Evolutionary conservation across 2,797 vertebrate species (phyloP).

Genomic region (Nyctibius grandis): DNA sequence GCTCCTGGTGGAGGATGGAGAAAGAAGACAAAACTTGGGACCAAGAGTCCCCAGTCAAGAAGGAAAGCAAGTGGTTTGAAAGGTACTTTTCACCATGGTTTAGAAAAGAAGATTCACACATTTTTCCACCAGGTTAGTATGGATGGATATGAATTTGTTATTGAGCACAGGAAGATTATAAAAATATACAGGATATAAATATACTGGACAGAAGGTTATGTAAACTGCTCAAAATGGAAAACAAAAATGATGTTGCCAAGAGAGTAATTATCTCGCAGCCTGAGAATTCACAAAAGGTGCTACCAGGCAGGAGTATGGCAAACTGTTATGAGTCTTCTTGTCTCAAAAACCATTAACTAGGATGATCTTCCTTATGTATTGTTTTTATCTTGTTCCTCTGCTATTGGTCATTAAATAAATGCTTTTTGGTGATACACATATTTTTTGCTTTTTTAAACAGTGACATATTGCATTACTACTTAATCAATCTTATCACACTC

Average conservation of each 20-base stretch:
- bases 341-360: background rate
- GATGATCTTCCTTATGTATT: background rate
- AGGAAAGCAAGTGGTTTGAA: background rate
- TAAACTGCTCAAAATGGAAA: background rate
- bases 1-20: background rate
- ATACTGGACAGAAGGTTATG: background rate
- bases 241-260: background rate
- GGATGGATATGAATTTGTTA: background rate
- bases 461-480: background rate
- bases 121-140: background rate
- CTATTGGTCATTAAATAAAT: background rate
- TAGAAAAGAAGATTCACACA: background rate
- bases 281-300: background rate
- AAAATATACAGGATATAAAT: background rate
- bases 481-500: background rate
- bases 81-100: background rate
- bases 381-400: background rate
- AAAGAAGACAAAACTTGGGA: background rate
- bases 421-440: fast-evolving
- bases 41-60: background rate
- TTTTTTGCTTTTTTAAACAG: background rate
- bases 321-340: background rate
- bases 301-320: background rate
- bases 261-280: background rate
- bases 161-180: background rate